Conservation (phyloP, 1,140 invertebrate species). For the Scaptomyza pallida region DNA sequence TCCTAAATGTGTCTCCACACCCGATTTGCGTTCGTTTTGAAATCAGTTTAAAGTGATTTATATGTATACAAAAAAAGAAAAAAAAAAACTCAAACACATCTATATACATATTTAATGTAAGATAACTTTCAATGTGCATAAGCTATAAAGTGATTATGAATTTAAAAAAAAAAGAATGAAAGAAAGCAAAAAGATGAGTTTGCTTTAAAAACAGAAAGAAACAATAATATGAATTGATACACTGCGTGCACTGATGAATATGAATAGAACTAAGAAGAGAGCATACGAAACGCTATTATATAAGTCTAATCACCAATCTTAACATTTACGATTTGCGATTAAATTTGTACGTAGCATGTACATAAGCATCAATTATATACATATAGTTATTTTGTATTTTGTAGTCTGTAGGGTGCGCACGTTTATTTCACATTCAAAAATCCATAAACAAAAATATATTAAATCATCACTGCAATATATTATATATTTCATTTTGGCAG, state of each 20-base stretch:
- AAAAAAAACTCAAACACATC: slow-evolving; percentile 16
- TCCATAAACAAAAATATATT: slow-evolving; percentile 4
- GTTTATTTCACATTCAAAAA: slow-evolving; percentile 62
- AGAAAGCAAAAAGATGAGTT: slow-evolving; percentile 33
- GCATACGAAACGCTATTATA: slow-evolving; percentile 32
- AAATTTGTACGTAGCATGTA: slow-evolving; percentile 31
- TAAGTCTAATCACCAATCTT: slow-evolving; percentile 47
- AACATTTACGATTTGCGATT: slow-evolving; percentile 38
- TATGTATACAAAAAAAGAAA: slow-evolving; percentile 24
- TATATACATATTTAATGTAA: slow-evolving; percentile 51
- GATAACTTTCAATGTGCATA: slow-evolving; percentile 61
- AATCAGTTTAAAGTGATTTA: slow-evolving; percentile 48
- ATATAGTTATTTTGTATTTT: slow-evolving; percentile 69
- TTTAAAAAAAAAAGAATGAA: slow-evolving; percentile 48
- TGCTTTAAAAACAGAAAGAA: slow-evolving; percentile 31
- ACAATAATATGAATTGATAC: slow-evolving; percentile 41
- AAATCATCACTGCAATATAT: slow-evolving; percentile 35
- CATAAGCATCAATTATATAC: slow-evolving; percentile 38
- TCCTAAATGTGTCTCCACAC: slow-evolving; percentile 56
- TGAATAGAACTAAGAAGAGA: slow-evolving; percentile 31
- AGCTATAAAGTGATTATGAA: slow-evolving; percentile 77
- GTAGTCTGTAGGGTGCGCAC: slow-evolving; percentile 62
- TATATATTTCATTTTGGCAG: slow-evolving; percentile 49
- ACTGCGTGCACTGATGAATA: slow-evolving; percentile 36
- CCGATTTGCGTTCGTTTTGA: slow-evolving; percentile 55